Evolutionary conservation across 2,113 vertebrate genomes (phyloP), one percentile per base, ranked within the genome.

Genomic region (Megaceryle torquata): DNA sequence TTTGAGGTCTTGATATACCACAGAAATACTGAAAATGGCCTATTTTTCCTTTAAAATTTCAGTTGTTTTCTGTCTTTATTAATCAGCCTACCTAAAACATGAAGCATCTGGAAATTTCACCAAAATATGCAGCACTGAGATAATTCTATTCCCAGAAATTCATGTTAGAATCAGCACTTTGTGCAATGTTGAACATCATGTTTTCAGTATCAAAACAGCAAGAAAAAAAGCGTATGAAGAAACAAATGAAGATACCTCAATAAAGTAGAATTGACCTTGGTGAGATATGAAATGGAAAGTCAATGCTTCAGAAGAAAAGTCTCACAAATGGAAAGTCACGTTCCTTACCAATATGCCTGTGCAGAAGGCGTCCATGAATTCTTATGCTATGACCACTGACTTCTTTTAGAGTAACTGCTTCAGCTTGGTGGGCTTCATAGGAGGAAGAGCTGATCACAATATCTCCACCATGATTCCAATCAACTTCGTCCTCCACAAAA

Each of bases 361-460:
- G 59, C 25, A 89, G 84, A 76, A 98, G 97, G 8, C 4, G 84
- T 43, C 96, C 96, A 20, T 88, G 72, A 60, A 97, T 92, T 78
- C 75, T 93, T 51, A 98, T 48, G 48, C 93, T 93, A 19, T 50
- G 93, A 43, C 94, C 97, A 56, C 81, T 96, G 46, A 97, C 86
- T 86, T 98, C 97, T 94, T 94, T 97, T 63, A 98, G 77, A 10
- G 95, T 96, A 64, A 97, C 93, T 70, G 95, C 50, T 74, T 98
- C 98, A 89, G 97, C 97, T 80, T 98, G 97, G 2, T 98, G 97
- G 54, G 98, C 95, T 76, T 98, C 98, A 5, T 98, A 98, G 41
- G 98, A 98, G 48, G 98, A 98, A 28, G 98, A 97, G 17, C 96
- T 96, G 56, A 98, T 95, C 51, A 98, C 86, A 31, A 97, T 88